A percentile compares a stretch with the other conserved stretches of the same genome.
phyloP scores from a whole-genome alignment of 92 coral and sea anemone genomes.

The Anthopleura xanthogrammica region DNA sequence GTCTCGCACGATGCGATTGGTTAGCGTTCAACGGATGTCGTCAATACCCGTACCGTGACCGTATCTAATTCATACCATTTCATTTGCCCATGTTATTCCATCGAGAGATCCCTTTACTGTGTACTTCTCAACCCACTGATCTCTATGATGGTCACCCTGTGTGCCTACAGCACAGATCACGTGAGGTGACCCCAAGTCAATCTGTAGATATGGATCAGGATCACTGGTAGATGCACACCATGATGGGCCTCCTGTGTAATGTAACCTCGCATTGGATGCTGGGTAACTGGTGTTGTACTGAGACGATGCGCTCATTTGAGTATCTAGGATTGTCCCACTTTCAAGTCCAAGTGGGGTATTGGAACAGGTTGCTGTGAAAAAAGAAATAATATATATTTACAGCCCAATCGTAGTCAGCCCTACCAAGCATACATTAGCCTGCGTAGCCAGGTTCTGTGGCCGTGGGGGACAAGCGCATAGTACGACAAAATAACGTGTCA shows the following conservation, averaged over 20 bases:
- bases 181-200: constrained; percentile 21
- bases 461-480: no score
- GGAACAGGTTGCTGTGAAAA: not conserved
- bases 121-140: constrained; percentile 51
- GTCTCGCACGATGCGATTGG: no score
- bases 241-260: constrained; percentile 39
- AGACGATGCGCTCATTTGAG: constrained; percentile 20
- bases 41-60: no score
- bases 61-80: not conserved
- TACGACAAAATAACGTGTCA: no score
- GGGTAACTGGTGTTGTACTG: constrained; percentile 5
- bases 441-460: no score
- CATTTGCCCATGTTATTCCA: constrained; percentile 18
- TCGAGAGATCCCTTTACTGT: constrained; percentile 31
- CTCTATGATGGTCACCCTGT: constrained; percentile 36
- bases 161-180: constrained; percentile 47
- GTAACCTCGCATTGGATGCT: constrained; percentile 19
- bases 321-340: constrained; percentile 13
- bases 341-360: constrained; percentile 15
- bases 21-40: no score
- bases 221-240: constrained; percentile 40
- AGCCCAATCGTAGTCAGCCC: no score
- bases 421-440: no score
- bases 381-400: no score
- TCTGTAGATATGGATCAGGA: constrained; percentile 35